Base-by-base conservation (phyloP, 2,797 vertebrate species). In the Gymnodraco acuticeps region DNA sequence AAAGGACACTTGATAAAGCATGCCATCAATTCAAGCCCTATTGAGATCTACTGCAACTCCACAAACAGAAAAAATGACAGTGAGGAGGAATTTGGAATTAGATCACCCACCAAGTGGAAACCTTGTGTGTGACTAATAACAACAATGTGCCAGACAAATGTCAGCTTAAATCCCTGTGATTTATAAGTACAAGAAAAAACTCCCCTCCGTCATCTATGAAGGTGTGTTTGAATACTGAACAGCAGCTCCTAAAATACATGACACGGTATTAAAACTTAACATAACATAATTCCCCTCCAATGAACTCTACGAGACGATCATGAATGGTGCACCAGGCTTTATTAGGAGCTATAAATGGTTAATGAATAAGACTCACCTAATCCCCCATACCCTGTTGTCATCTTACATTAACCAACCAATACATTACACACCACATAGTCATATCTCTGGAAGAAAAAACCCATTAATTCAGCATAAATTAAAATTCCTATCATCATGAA, bases 1-100 rank as follows among this genome's bases (percentile, higher is more conserved):
- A 73, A 74, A 91, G 89, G 83, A 89, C 81, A 78, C 72, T 75
- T 66, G 74, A 80, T 80, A 77, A 87, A 83, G 81, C 68, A 15
- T 65, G 66, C 75, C 73, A 81, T 89, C 75, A 78, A 73, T 80
- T 73, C 74, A 61, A 72, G 41, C 70, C 65, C 65, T 54, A 82
- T 16, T 63, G 76, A 87, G 63, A 78, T 73, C 42, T 59, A 81
- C 66, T 80, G 60, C 77, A 69, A 73, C 74, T 76, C 33, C 15
- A 76, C 41, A 68, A 84, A 77, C 3, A 54, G 58, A 70, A 66
- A 65, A 75, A 50, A 77, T 66, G 66, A 86, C 75, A 81, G 65
- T 61, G 41, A 78, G 47, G 43, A 38, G 47, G 69, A 73, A 58
- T 83, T 78, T 64, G 70, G 45, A 80, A 87, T 85, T 50, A 59